phyloP scores from a whole-genome alignment of 2,797 vertebrate genomes.

The Paguma larvata region DNA sequence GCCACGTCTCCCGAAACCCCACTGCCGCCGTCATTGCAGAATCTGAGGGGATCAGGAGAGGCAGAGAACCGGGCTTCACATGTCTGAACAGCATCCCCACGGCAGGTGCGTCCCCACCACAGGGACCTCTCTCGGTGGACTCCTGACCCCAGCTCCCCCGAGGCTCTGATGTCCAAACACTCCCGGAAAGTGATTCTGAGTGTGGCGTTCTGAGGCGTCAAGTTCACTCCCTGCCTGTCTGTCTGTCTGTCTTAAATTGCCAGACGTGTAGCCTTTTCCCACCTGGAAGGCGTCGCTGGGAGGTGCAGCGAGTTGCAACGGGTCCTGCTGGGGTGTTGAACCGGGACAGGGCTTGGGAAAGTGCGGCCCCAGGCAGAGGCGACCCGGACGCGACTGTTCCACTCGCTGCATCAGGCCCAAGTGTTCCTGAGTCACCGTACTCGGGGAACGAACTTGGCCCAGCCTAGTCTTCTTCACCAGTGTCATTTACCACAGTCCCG shows the following conservation, averaged over 20 bases:
- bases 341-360: too few species aligned
- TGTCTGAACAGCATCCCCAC: slow-evolving; percentile 65
- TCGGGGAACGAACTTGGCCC: too few species aligned
- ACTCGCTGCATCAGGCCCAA: too few species aligned
- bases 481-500: neutral
- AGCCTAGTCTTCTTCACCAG: too few species aligned
- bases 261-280: neutral
- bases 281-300: neutral
- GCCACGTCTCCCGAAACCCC: slow-evolving; percentile 69
- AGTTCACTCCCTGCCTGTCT: neutral
- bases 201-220: slow-evolving; percentile 73
- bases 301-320: neutral
- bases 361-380: neutral
- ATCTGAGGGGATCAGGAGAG: slow-evolving; percentile 75
- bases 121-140: slow-evolving; percentile 12
- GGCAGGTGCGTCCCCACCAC: neutral
- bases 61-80: slow-evolving; percentile 77
- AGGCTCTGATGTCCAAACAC: neutral
- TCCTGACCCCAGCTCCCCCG: slow-evolving; percentile 71
- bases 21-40: slow-evolving; percentile 80
- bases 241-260: neutral
- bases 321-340: accelerated
- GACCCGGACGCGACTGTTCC: accelerated
- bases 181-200: slow-evolving; percentile 69
- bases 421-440: neutral